A percentile compares a stretch with the other conserved stretches of the same genome.
Evolutionary conservation across 2,113 vertebrate genomes (phyloP).

Genomic region (Falcunculus frontatus): DNA sequence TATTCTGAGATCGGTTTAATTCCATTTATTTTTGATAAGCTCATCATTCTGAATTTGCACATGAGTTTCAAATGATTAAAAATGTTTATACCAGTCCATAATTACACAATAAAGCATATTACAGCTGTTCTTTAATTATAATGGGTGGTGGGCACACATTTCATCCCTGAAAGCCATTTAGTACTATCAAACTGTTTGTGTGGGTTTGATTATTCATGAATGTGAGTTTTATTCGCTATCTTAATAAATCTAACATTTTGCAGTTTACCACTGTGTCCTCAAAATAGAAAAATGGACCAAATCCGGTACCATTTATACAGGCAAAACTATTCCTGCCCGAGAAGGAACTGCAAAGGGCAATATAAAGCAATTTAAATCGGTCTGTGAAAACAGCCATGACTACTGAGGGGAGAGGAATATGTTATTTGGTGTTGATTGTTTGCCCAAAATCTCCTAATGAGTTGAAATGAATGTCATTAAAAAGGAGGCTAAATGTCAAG

Average conservation of each 20-base stretch:
- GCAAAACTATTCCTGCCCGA: neutral
- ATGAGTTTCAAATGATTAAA: neutral
- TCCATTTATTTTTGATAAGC: neutral
- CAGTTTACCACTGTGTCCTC: neutral
- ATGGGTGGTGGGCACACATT: neutral
- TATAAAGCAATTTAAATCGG: neutral
- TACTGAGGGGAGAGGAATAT: neutral
- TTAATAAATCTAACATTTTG: neutral
- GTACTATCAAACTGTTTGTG: neutral
- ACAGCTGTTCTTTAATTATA: neutral
- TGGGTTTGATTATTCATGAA: neutral
- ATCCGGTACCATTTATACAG: neutral
- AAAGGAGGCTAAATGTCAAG: neutral
- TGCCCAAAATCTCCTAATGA: neutral
- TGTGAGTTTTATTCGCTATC: neutral
- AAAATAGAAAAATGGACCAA: neutral
- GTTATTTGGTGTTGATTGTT: neutral
- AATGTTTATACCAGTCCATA: neutral
- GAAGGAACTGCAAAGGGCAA: neutral
- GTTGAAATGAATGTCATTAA: neutral
- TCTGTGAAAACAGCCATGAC: neutral
- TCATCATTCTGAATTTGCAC: neutral
- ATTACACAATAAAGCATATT: neutral
- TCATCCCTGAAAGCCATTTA: neutral
- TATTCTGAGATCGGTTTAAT: neutral